A percentile compares a stretch with the other conserved stretches of the same genome.
Evolutionary conservation across 1,140 invertebrate species (phyloP).

Genomic region (Tetraneura akinire): DNA sequence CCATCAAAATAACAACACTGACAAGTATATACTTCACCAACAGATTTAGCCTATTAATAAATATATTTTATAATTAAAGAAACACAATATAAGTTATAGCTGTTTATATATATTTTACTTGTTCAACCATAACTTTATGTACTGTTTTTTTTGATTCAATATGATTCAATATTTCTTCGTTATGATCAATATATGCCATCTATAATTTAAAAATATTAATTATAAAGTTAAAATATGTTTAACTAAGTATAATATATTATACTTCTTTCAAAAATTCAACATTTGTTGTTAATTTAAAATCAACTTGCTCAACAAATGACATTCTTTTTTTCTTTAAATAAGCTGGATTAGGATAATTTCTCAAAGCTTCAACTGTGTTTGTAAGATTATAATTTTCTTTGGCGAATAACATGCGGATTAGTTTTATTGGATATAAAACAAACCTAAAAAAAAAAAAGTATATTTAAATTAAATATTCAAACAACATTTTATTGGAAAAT

Average conservation of each 20-base stretch:
- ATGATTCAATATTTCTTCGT: constrained; percentile 15
- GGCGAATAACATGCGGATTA: neutral
- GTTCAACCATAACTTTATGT: neutral
- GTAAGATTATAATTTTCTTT: neutral
- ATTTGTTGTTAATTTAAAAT: neutral
- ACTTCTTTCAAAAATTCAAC: constrained; percentile 47
- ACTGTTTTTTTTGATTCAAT: neutral
- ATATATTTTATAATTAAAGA: neutral
- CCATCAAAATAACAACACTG: constrained; percentile 19
- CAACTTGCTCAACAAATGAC: neutral
- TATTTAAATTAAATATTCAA: neutral
- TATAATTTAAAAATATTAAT: neutral
- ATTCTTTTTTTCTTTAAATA: constrained; percentile 13
- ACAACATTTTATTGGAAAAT: neutral
- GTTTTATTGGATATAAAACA: neutral
- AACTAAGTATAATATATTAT: neutral
- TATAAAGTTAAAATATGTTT: neutral
- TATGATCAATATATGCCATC: constrained; percentile 23
- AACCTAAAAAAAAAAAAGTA: neutral
- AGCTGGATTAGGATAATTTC: neutral
- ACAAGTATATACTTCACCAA: neutral
- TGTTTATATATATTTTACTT: constrained; percentile 14
- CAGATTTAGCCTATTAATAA: constrained; percentile 28
- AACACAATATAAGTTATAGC: neutral
- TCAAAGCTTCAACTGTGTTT: neutral